A percentile compares a stretch with the other conserved stretches of the same genome.
These are phyloP conservation scores for Anolis carolinensis DNA, from an alignment of 2,113 vertebrate genomes.

Conservation along the genomic window DNA sequence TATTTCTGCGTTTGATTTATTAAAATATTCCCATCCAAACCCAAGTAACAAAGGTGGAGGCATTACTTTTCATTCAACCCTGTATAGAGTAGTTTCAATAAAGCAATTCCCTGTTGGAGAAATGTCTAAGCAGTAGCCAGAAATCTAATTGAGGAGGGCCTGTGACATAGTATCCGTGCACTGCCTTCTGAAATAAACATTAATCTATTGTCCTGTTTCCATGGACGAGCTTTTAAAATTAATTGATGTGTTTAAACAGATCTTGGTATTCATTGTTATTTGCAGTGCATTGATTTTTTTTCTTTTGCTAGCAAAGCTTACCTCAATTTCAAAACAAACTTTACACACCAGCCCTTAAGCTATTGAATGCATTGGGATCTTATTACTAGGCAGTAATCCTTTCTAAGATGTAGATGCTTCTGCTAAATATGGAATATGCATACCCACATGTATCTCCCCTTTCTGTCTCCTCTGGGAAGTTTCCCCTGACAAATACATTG, in stretches of 20 bases:
- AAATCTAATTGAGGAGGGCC: not conserved
- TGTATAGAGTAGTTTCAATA: too few species aligned
- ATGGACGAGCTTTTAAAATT: not conserved
- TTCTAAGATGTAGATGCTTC: not conserved
- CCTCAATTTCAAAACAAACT: not conserved
- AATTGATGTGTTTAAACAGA: not conserved
- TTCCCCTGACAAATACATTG: constrained; percentile 24
- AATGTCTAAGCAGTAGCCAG: not conserved
- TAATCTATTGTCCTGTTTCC: not conserved
- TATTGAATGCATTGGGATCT: not conserved
- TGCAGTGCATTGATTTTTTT: not conserved
- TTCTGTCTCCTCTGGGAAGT: constrained; percentile 6
- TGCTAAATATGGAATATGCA: not conserved
- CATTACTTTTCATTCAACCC: too few species aligned
- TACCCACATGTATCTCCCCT: not conserved
- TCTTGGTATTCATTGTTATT: not conserved
- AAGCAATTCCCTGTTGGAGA: not conserved
- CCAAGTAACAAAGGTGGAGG: too few species aligned
- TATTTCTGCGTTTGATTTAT: too few species aligned
- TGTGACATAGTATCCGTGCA: not conserved
- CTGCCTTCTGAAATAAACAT: not conserved
- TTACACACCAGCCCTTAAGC: not conserved
- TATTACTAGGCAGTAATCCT: not conserved
- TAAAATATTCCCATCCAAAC: too few species aligned
- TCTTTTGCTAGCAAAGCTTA: too few species aligned